phyloP scores from a whole-genome alignment of 2,113 vertebrate genomes.

The Pluvialis apricaria region DNA sequence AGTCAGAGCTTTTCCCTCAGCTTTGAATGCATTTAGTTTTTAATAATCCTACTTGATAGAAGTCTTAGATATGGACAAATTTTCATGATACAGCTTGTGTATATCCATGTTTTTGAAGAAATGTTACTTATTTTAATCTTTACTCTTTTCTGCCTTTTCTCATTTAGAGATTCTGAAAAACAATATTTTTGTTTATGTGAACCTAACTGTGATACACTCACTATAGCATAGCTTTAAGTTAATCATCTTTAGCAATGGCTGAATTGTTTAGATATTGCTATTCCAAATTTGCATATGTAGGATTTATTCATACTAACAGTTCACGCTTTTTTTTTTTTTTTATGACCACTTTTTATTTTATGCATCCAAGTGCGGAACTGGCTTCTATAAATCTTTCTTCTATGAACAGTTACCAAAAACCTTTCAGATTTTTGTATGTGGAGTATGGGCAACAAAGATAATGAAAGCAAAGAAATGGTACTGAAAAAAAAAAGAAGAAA shows the following conservation, averaged over 20 bases:
- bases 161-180: background rate
- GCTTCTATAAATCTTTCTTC: background rate
- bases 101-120: background rate
- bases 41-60: background rate
- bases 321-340: background rate
- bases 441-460: background rate
- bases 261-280: background rate
- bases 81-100: background rate
- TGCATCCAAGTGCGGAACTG: background rate
- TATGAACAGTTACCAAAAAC: background rate
- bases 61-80: background rate
- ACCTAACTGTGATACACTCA: background rate
- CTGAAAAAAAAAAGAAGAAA: background rate
- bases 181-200: background rate
- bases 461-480: background rate
- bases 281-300: background rate
- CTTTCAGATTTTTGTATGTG: background rate
- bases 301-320: background rate
- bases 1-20: background rate
- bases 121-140: background rate
- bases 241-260: background rate
- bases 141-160: background rate
- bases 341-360: background rate
- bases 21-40: background rate
- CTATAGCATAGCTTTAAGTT: background rate